Conservation (phyloP, 92 coral and sea anemone genomes). For the Virgularia gustaviana region DNA sequence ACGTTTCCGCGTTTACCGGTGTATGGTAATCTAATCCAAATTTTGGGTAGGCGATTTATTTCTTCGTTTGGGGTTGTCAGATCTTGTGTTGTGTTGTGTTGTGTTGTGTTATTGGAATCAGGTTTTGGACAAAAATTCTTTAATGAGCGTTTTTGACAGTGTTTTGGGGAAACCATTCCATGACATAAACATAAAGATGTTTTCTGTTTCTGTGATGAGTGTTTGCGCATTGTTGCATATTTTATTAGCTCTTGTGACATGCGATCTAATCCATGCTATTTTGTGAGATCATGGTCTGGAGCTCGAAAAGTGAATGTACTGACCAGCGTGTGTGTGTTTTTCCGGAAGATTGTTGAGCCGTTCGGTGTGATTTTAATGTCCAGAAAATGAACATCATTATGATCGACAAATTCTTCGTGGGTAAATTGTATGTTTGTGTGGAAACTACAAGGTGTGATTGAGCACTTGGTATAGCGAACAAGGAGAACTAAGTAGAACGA, state of each 20-base stretch:
- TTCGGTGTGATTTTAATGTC: background rate
- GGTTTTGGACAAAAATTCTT: too few species aligned
- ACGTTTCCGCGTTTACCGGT: too few species aligned
- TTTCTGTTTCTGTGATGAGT: background rate
- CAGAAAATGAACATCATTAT: background rate
- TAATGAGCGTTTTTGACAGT: too few species aligned
- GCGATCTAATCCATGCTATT: background rate
- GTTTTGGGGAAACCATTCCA: slow-evolving; percentile 5
- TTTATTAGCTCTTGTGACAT: background rate
- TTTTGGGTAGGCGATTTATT: too few species aligned
- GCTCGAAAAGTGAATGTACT: background rate
- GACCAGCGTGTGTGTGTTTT: background rate
- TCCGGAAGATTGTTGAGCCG: background rate
- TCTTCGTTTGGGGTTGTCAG: too few species aligned
- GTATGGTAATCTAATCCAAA: too few species aligned
- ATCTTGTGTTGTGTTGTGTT: too few species aligned
- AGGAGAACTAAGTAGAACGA: too few species aligned
- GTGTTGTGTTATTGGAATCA: too few species aligned
- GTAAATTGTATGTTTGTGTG: background rate
- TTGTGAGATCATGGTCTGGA: background rate
- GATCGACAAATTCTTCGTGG: background rate
- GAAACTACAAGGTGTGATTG: too few species aligned
- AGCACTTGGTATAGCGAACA: too few species aligned
- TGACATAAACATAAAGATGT: background rate
- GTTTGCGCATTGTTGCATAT: background rate